Base-by-base conservation (phyloP, 2,888 invertebrate species). In the Taphrorychus bicolor region DNA sequence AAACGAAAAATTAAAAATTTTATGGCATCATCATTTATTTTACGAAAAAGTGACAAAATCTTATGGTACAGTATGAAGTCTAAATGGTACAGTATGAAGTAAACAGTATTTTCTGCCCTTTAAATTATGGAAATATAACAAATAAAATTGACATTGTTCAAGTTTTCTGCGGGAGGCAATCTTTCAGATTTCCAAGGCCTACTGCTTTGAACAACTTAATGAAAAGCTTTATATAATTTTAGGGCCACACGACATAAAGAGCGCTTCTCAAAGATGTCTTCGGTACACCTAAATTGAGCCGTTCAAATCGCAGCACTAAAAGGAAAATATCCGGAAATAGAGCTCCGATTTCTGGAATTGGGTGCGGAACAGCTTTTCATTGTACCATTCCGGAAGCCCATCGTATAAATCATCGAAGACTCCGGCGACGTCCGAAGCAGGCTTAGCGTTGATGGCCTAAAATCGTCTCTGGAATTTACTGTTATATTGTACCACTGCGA, bases 331-430 rank as follows among this genome's bases (percentile, higher is more conserved):
- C 59, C 65, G 59, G 65, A 66, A 60, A 66, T 60, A 22, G 45
- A 53, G 60, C 49, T 24, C 51, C 56, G 51, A 51, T 60, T 60
- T 60, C 66, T 22, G 60, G 59, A 66, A 59, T 54, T 32, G 59
- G 49, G 45, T 54, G 21, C 51, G 7, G 18, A 14, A 14, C 45
- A 45, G 45, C 16, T 16, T 45, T 54, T 54, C 60, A 60, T 66
- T 66, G 66, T 59, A 53, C 56, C 48, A 51, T 56, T 59, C 61
- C 61, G 61, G 61, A 61, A 62, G 49, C 60, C 57, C 21, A 67
- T 67, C 67, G 42, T 32, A 67, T 67, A 61, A 61, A 67, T 67
- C 67, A 67, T 66, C 57, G 61, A 66, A 57, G 61, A 66, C 23
- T 60, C 23, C 66, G 60, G 49, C 49, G 66, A 53, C 62, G 66